Conservation (phyloP, 1,140 invertebrate species). For the Ctenoplectra terminalis region DNA sequence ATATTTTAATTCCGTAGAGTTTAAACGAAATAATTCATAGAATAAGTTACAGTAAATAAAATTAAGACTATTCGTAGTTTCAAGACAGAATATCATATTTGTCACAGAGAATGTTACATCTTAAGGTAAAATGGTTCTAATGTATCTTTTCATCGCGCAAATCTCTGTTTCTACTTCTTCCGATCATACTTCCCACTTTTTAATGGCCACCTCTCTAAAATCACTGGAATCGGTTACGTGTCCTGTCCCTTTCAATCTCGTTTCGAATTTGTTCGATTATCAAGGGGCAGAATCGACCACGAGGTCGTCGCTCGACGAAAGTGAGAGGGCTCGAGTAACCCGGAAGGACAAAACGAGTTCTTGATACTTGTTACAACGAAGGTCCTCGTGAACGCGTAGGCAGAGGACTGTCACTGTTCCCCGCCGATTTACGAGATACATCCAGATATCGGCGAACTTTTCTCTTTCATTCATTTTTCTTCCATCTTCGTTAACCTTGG, state of each 20-base stretch:
- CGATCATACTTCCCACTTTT: not conserved
- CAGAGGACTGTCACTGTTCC: conserved; percentile 25
- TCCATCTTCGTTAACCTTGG: not conserved
- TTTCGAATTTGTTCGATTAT: conserved; percentile 46
- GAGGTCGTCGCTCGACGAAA: conserved; percentile 79
- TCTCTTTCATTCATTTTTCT: not conserved
- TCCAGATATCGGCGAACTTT: not conserved
- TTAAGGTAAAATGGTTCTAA: too few relatives aligned
- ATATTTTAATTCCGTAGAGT: too few relatives aligned
- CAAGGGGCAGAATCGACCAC: conserved; percentile 34
- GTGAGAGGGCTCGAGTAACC: conserved; percentile 75
- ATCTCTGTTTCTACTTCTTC: not conserved
- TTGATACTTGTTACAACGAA: conserved; percentile 52
- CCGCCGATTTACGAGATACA: conserved; percentile 23
- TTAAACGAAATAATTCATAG: too few relatives aligned
- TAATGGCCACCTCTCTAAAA: not conserved
- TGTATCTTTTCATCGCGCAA: too few relatives aligned
- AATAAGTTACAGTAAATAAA: too few relatives aligned
- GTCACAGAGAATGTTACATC: too few relatives aligned
- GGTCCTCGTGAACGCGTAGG: conserved; percentile 35
- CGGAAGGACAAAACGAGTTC: conserved; percentile 68
- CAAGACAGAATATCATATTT: too few relatives aligned
- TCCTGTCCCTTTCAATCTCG: conserved; percentile 24
- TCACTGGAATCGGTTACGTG: not conserved
- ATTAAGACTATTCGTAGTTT: too few relatives aligned